Percentiles rank a stretch among this genome's conserved stretches.
Evolutionary conservation across 2,113 vertebrate species (phyloP).

Genomic region (Columba livia): DNA sequence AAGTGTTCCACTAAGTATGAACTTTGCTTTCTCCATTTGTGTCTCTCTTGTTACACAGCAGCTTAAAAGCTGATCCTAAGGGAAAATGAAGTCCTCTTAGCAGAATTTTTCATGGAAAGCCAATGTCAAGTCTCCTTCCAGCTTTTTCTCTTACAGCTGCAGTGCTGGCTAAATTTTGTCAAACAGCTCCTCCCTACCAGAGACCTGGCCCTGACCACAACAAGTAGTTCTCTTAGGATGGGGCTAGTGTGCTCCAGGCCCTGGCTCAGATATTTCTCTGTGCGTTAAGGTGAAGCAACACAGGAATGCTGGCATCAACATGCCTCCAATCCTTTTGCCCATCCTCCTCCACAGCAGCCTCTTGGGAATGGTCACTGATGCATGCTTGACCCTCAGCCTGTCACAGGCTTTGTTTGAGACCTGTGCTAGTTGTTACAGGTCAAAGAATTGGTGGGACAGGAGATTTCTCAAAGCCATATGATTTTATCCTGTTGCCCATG

Average conservation of each 20-base stretch:
- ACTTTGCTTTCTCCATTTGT: background rate
- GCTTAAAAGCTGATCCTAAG: background rate
- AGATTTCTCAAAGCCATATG: background rate
- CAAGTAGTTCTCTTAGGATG: background rate
- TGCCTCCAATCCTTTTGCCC: accelerated
- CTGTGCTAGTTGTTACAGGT: background rate
- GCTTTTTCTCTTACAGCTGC: background rate
- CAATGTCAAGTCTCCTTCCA: background rate
- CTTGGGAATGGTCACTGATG: accelerated
- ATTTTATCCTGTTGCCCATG: background rate
- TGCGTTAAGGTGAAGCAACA: background rate
- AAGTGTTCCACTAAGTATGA: background rate
- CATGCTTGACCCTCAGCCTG: background rate
- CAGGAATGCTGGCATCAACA: accelerated
- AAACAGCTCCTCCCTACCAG: background rate
- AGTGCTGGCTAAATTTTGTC: background rate
- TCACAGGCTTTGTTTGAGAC: background rate
- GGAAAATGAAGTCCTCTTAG: background rate
- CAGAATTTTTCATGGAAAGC: background rate
- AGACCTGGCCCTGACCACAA: background rate
- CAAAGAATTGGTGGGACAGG: background rate
- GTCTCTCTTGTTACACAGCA: background rate
- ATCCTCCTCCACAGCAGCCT: background rate
- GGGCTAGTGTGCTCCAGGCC: background rate
- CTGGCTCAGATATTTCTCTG: background rate